Base-by-base conservation (phyloP, 2,888 invertebrate genomes). In the Melikaiella ostensackeni region DNA sequence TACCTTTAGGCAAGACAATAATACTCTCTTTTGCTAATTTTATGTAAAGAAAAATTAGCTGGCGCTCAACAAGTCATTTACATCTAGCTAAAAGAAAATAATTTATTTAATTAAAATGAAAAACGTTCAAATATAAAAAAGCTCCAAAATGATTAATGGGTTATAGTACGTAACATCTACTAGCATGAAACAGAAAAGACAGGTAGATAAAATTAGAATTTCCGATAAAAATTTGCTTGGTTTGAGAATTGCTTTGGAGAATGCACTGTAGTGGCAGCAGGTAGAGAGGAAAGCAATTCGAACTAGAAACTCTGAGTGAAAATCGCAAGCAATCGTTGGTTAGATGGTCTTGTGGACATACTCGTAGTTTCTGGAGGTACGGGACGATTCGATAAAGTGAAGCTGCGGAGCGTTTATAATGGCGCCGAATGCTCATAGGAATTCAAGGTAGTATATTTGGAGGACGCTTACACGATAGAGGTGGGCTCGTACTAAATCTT, bases 381-480 rank as follows among this genome's bases (percentile, higher is more conserved):
- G 24, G 42, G 42, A 64, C 24, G 24, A 46, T 66, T 27, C 76
- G 63, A 76, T 64, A 62, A 70, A 78, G 74, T 77, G 76, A 77
- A 78, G 77, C 79, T 79, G 77, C 77, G 70, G 77, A 78, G 79
- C 81, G 76, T 80, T 82, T 83, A 82, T 83, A 84, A 83, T 81
- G 83, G 81, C 57, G 64, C 76, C 57, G 55, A 80, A 76, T 81
- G 76, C 79, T 66, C 80, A 75, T 35, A 75, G 79, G 79, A 80
- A 82, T 82, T 83, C 74, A 75, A 59, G 80, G 81, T 79, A 80
- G 79, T 84, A 84, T 84, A 84, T 84, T 83, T 78, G 78, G 79
- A 80, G 79, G 82, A 84, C 83, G 82, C 83, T 83, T 84, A 84
- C 84, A 84, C 78, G 83, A 79, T 84, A 82, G 83, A 76, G 84